Base-by-base conservation (phyloP, 2,113 vertebrate species). In the Saccopteryx leptura region DNA sequence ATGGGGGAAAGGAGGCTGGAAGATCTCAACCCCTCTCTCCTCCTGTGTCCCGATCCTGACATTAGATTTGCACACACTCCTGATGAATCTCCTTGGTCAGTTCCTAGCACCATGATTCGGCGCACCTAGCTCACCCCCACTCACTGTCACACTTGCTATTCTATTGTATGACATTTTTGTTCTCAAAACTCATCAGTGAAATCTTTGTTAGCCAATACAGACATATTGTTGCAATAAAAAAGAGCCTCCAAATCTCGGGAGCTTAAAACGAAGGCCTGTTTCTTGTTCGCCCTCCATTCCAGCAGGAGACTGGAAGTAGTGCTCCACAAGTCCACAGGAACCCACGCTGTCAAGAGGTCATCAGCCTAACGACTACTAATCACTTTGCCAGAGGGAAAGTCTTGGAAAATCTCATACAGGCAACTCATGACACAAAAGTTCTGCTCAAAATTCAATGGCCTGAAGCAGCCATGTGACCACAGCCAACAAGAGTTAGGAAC, bases 141-240 rank as follows among this genome's bases (percentile, higher is more conserved):
- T 17, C 39, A 68, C 54, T 54, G 85, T 9, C 39, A 74, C 33
- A 83, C 33, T 58, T 72, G 2, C 13, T 61, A 48, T 50, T 31
- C 39, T 46, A 46, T 14, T 68, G 13, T 61, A 78, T 28, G n/a
- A 61, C 5, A 50, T 93, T 78, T 72, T n/a, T 10, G 33, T 31
- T 78, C 48, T 88, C 71, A 92, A 94, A 93, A 78, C 54, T 23
- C 39, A 93, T 26, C 13, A 81, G 60, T 65, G 88, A 11, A 74
- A 54, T 60, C 15, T 76, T 3, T 60, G 85, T 54, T 61, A 46
- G 12, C 46, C 46, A 63, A 28, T 46, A 63, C 21, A 91, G 7
- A 6, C 10, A 82, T 39, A 68, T 69, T 68, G 24, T 1, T 61
- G 17, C 18, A 91, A 61, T 69, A 80, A 71, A 18, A 88, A 83